A percentile compares a stretch with the other conserved stretches of the same genome.
These are phyloP conservation scores for Crenichthys baileyi DNA, from an alignment of 2,797 vertebrate species.

Conservation along the genomic window DNA sequence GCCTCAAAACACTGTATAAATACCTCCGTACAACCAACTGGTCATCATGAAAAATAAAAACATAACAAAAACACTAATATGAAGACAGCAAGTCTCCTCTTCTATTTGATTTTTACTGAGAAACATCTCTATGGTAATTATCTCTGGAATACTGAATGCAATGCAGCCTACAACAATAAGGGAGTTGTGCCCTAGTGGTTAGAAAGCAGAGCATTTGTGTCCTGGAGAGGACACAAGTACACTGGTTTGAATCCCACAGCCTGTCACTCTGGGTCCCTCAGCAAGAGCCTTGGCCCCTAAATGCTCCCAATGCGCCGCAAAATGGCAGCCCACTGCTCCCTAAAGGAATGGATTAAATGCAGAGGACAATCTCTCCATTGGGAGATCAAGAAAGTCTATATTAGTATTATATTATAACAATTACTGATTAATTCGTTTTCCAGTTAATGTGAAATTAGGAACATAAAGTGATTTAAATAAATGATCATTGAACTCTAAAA, in stretches of 20 bases:
- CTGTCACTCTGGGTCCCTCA: too few relatives aligned
- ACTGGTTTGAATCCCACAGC: too few relatives aligned
- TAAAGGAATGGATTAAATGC: too few relatives aligned
- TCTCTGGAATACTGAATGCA: background rate
- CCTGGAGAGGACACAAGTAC: too few relatives aligned
- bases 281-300: too few relatives aligned
- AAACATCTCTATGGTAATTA: background rate
- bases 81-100: background rate
- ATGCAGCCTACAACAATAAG: background rate
- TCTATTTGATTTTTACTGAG: background rate
- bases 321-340: too few relatives aligned
- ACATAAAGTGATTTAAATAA: background rate
- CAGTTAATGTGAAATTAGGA: background rate
- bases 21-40: background rate
- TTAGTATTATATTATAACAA: too few relatives aligned
- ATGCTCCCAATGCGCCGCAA: too few relatives aligned
- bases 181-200: too few relatives aligned
- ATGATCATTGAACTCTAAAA: background rate
- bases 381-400: too few relatives aligned
- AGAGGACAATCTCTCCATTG: too few relatives aligned
- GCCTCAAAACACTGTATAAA: background rate
- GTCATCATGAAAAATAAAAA: background rate
- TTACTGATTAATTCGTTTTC: background rate
- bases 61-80: background rate
- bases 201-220: too few relatives aligned